These are phyloP conservation scores for Toxotes lorentzi DNA, from an alignment of 2,797 vertebrate genomes.

Conservation along the genomic window DNA sequence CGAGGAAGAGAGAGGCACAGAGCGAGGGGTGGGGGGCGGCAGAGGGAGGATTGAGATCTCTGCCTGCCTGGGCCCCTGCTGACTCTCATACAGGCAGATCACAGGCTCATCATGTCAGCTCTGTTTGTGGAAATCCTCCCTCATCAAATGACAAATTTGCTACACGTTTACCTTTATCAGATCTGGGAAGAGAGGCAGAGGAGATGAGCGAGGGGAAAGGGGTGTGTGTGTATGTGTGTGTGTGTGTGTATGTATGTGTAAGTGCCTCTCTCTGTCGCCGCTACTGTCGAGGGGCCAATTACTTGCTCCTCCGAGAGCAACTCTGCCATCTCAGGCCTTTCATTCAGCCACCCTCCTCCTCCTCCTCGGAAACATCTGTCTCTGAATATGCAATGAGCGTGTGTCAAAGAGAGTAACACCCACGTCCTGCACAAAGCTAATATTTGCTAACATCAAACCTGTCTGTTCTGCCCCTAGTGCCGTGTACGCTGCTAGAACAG, in stretches of 20 bases:
- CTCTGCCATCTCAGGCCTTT: conserved; percentile 81
- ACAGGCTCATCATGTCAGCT: conserved; percentile 89
- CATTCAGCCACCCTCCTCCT: conserved; percentile 72
- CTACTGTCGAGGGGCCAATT: conserved; percentile 89
- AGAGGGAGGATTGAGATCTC: conserved; percentile 84
- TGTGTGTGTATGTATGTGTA: conserved; percentile 54
- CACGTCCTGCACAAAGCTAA: conserved; percentile 81
- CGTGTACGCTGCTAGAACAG: conserved; percentile 52
- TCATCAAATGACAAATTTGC: conserved; percentile 90
- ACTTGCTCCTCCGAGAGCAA: conserved; percentile 87
- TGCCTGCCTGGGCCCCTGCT: conserved; percentile 82
- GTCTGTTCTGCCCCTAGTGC: conserved; percentile 75
- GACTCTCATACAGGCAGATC: conserved; percentile 87
- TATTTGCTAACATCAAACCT: conserved; percentile 87
- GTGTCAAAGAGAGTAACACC: conserved; percentile 76
- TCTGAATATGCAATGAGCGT: conserved; percentile 88
- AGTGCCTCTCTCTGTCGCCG: conserved; percentile 78
- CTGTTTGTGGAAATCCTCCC: conserved; percentile 89
- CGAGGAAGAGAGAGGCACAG: conserved; percentile 60
- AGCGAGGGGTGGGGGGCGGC: conserved; percentile 34
- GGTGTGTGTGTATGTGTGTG: conserved; percentile 36
- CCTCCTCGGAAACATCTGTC: conserved; percentile 85
- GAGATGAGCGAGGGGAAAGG: conserved; percentile 61
- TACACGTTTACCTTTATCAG: conserved; percentile 91
- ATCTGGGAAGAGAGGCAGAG: conserved; percentile 83